Percentiles rank a stretch among this genome's conserved stretches.
These are phyloP conservation scores for Neopipo cinnamomea DNA, from an alignment of 2,113 vertebrate genomes.

Conservation along the genomic window DNA sequence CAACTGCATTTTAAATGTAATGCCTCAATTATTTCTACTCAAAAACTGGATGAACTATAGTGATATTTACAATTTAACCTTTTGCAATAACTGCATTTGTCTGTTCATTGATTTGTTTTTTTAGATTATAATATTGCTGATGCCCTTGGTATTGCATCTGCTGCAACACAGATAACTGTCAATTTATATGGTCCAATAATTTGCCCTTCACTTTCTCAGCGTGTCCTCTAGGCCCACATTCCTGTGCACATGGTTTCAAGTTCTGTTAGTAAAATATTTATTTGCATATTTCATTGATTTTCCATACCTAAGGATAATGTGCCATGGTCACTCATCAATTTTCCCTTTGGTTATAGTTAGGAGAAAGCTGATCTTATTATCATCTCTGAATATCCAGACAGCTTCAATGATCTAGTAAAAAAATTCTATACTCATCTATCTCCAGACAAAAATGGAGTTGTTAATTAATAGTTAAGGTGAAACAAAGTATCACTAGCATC, in stretches of 20 bases:
- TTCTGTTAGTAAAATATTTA: neutral
- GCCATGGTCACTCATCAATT: neutral
- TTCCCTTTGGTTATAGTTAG: neutral
- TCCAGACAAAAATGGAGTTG: neutral
- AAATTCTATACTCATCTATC: neutral
- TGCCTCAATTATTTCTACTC: neutral
- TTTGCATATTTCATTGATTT: conserved; percentile 34
- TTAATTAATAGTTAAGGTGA: neutral
- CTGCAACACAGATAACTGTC: neutral
- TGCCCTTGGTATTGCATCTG: neutral
- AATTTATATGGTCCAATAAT: neutral
- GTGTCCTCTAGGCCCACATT: neutral
- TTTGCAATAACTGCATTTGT: neutral
- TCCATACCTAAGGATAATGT: neutral
- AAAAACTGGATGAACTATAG: neutral
- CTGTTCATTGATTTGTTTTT: neutral
- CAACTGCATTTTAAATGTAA: neutral
- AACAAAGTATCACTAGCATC: neutral
- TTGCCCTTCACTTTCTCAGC: neutral
- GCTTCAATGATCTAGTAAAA: neutral
- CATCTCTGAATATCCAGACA: neutral
- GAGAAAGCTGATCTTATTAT: neutral
- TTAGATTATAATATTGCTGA: neutral
- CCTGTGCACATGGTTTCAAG: neutral
- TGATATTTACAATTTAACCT: neutral